Evolutionary conservation across 2,113 vertebrate species (phyloP), one percentile per base, ranked within the genome.

Genomic region (Nymphicus hollandicus): DNA sequence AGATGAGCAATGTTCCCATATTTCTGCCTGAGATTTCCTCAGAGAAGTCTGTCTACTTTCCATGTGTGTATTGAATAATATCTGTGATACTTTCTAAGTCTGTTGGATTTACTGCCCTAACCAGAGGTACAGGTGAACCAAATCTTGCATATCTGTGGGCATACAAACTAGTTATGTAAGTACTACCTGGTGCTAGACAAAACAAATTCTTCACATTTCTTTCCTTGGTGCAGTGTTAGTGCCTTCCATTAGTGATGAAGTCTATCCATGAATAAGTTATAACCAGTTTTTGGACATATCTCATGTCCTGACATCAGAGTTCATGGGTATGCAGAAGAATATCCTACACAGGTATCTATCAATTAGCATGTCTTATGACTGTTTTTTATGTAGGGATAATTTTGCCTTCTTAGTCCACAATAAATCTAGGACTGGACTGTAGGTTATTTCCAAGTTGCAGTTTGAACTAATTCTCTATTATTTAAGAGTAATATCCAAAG

Each of bases 51-150:
- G 9, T 13, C 10, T 47, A 16, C 25, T 64, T 72, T 16, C 23
- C 69, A 7, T 1, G 1, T 2, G 10, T 8, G 4, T 55, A 22
- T 31, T 50, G 16, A 24, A 24, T 7, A 17, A 17, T 29, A 33
- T 8, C 1, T 47, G 17, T 43, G 58, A 43, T 44, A 29, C 1
- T 0, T 81, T 84, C 35, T 61, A 55, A 60, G 4, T 43, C 23
- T 81, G 9, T 24, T 44, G 16, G 24, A 10, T 86, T 91, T 91
- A 69, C 29, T 61, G 23, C 13, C 4, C 29, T 77, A 37, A 77
- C 17, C 8, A 9, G 58, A 65, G 23, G 23, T 39, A 43, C 17
- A 55, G 11, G 10, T n/a, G 18, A 35, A 73, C 20, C 10, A 78
- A 91, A 93, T 33, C 53, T 41, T 39, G 12, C 10, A 37, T 20